Percentiles rank a stretch among this genome's conserved stretches.
phyloP scores from a whole-genome alignment of 2,113 vertebrate species.

The Spizaetus ornatus region DNA sequence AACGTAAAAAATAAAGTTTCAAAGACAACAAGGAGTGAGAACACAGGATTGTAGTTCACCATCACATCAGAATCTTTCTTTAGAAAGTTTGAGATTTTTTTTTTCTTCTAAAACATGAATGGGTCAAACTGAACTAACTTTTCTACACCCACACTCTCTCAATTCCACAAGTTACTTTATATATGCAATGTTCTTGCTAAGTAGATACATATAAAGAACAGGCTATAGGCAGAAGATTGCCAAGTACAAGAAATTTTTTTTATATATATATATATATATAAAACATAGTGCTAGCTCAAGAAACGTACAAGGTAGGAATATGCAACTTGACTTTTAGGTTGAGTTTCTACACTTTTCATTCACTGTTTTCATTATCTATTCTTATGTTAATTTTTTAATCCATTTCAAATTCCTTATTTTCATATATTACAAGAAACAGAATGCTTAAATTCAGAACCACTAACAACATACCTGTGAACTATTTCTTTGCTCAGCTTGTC shows the following conservation, averaged over 20 bases:
- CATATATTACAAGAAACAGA: neutral
- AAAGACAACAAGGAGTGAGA: neutral
- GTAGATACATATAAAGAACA: neutral
- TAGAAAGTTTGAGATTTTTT: neutral
- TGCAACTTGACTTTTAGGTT: neutral
- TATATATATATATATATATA: no score
- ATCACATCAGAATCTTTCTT: neutral
- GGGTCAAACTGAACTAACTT: neutral
- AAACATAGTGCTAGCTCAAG: neutral
- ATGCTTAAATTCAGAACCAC: neutral
- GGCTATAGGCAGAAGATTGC: neutral
- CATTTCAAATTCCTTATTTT: neutral
- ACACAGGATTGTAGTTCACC: neutral
- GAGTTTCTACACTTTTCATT: neutral
- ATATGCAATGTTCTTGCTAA: neutral
- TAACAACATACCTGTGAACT: slow-evolving; percentile 80
- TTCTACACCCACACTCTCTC: neutral
- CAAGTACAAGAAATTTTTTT: neutral
- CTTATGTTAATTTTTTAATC: neutral
- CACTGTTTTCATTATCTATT: neutral
- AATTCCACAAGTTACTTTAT: neutral
- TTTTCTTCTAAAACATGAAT: neutral
- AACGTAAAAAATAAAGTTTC: neutral
- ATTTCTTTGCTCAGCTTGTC: slow-evolving; percentile 82
- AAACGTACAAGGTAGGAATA: neutral